Evolutionary conservation across 2,113 vertebrate species (phyloP).

Genomic region (Dissostichus mawsoni): DNA sequence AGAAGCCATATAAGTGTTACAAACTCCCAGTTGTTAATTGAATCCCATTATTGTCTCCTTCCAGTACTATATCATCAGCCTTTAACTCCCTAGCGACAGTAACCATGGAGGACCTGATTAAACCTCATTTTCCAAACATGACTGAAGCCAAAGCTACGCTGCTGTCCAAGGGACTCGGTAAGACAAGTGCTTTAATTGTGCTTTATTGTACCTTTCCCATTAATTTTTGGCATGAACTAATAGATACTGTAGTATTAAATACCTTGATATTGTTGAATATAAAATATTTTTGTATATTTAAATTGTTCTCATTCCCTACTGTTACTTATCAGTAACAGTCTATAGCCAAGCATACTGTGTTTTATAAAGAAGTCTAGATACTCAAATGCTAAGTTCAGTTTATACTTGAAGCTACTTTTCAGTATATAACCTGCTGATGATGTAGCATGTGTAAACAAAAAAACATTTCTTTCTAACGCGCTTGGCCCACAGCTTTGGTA

Average conservation of each 20-base stretch:
- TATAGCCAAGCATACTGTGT: not conserved
- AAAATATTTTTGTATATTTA: not conserved
- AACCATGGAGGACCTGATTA: slow-evolving; percentile 96
- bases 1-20: not conserved
- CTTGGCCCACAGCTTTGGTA: slow-evolving; percentile 82
- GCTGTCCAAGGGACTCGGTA: slow-evolving; percentile 92
- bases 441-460: not conserved
- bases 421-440: not conserved
- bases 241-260: not conserved
- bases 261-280: not conserved
- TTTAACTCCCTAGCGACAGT: slow-evolving; percentile 97
- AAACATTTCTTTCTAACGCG: not conserved
- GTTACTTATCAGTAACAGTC: not conserved
- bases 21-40: not conserved
- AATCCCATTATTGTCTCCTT: not conserved
- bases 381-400: not conserved
- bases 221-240: not conserved
- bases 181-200: slow-evolving; percentile 14
- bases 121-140: slow-evolving; percentile 88
- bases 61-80: slow-evolving; percentile 96
- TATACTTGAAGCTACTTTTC: not conserved
- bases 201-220: not conserved
- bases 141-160: slow-evolving; percentile 87
- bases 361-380: not conserved
- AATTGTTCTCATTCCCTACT: not conserved